These are phyloP conservation scores for Monomorium pharaonis DNA, from an alignment of 1,140 invertebrate genomes.

Conservation along the genomic window DNA sequence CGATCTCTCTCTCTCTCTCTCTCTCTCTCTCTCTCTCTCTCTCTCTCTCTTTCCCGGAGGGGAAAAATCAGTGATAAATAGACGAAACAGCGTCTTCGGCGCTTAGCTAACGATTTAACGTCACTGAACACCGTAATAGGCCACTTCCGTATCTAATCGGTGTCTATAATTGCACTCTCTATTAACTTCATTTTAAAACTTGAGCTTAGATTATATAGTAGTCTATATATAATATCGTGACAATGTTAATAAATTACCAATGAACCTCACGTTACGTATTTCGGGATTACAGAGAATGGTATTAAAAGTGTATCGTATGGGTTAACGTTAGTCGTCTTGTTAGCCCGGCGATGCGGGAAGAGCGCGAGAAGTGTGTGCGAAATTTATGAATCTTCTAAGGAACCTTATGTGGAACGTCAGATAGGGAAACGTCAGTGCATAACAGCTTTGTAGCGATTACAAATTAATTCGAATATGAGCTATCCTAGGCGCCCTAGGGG, in stretches of 20 bases:
- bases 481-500: constrained; percentile 31
- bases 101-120: constrained; percentile 43
- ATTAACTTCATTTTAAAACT: neutral
- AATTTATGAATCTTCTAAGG: constrained; percentile 48
- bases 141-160: constrained; percentile 28
- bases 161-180: neutral
- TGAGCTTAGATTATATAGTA: neutral
- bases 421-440: constrained; percentile 25
- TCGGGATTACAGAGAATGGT: neutral
- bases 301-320: neutral
- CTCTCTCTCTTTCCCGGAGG: neutral
- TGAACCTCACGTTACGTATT: neutral
- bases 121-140: constrained; percentile 17
- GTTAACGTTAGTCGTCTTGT: constrained; percentile 5
- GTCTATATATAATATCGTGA: too few species aligned
- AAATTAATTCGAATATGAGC: constrained; percentile 59
- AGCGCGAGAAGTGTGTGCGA: neutral
- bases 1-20: constrained; percentile 1
- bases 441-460: constrained; percentile 53
- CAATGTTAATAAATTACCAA: neutral
- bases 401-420: constrained; percentile 23
- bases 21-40: neutral
- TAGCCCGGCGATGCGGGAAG: neutral
- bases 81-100: constrained; percentile 22
- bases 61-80: constrained; percentile 39